Percentiles rank a stretch among this genome's conserved stretches.
These are phyloP conservation scores for Tanaodytes sp. DNA, from an alignment of 2,888 invertebrate species.

Conservation along the genomic window DNA sequence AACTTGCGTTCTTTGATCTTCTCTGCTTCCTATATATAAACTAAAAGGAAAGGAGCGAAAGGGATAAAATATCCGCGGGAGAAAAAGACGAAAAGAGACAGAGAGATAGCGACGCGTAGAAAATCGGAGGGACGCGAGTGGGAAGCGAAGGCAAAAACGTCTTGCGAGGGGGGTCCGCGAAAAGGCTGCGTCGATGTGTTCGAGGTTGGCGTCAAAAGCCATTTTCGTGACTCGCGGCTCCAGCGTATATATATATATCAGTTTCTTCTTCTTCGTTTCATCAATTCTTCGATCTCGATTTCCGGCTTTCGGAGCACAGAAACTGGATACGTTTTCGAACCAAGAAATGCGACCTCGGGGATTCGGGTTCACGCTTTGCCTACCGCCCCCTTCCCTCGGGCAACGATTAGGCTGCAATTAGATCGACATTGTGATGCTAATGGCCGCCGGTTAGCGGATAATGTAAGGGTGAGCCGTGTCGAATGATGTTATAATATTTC, in stretches of 20 bases:
- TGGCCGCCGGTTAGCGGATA: conserved; percentile 63
- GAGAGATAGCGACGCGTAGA: conserved; percentile 26
- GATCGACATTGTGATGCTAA: conserved; percentile 71
- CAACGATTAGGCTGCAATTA: conserved; percentile 71
- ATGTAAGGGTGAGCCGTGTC: conserved; percentile 68
- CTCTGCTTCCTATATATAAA: conserved; percentile 71
- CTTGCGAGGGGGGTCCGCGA: conserved; percentile 4
- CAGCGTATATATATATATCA: no score
- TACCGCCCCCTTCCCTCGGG: no score
- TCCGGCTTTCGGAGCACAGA: no score
- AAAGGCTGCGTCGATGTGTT: no score
- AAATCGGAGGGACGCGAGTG: conserved; percentile 28
- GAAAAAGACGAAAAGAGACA: conserved; percentile 32
- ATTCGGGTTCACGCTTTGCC: conserved; percentile 53
- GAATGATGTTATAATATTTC: conserved; percentile 72
- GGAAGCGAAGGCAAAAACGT: conserved; percentile 17
- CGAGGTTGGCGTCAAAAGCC: conserved; percentile 3
- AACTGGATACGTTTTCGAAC: no score
- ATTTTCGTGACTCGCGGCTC: no score
- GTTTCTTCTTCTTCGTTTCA: no score
- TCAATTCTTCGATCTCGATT: no score
- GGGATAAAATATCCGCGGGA: no score
- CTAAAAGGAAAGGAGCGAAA: conserved; percentile 57
- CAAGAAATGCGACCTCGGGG: conserved; percentile 37
- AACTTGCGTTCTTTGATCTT: conserved; percentile 71